phyloP scores from a whole-genome alignment of 1,140 invertebrate genomes.

The Drosophila biarmipes region DNA sequence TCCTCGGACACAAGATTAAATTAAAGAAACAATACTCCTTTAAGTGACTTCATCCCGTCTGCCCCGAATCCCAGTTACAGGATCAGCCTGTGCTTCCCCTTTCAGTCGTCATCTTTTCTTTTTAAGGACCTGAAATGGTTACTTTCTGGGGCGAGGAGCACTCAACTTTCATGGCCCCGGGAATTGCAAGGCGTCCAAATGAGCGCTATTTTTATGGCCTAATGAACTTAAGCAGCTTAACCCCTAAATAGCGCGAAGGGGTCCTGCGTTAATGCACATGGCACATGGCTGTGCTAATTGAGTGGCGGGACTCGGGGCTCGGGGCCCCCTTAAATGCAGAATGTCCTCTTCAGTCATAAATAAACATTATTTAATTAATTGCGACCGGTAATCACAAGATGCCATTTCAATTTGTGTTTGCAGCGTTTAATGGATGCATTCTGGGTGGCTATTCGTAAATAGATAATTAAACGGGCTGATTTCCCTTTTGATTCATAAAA shows the following conservation, averaged over 20 bases:
- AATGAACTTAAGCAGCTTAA: constrained; percentile 53
- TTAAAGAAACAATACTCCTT: background rate
- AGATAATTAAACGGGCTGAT: background rate
- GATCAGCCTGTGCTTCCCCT: background rate
- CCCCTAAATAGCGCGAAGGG: constrained; percentile 2
- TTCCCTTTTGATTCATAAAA: too few species aligned
- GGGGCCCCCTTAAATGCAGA: background rate
- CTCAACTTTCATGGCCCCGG: constrained; percentile 28
- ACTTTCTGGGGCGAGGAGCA: background rate
- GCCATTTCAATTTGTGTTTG: constrained; percentile 13
- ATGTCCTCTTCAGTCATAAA: constrained; percentile 25
- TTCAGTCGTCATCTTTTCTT: background rate
- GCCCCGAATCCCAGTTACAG: background rate
- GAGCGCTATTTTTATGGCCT: constrained; percentile 53
- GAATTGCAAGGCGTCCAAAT: constrained; percentile 50
- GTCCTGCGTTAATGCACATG: constrained; percentile 25
- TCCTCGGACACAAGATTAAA: too few species aligned
- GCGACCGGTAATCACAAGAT: constrained; percentile 15
- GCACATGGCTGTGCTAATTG: constrained; percentile 48
- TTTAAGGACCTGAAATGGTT: background rate
- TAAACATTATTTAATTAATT: constrained; percentile 57
- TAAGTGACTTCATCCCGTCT: background rate
- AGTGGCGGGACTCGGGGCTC: constrained; percentile 24
- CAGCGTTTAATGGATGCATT: constrained; percentile 31
- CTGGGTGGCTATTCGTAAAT: constrained; percentile 11